Conservation (phyloP, 2,113 vertebrate species). For the Pristiophorus japonicus region DNA sequence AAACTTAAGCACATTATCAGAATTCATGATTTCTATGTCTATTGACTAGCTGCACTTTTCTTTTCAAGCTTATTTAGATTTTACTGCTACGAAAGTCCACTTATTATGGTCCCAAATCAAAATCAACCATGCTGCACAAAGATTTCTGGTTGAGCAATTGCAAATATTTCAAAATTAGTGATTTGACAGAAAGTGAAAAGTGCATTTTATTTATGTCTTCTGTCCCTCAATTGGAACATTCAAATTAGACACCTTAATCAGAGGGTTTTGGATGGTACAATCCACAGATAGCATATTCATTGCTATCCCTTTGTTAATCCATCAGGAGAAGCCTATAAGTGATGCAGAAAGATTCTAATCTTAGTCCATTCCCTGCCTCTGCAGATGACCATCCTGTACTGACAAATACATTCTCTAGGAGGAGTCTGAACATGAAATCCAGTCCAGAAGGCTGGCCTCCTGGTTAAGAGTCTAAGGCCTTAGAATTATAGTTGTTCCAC, state of each 20-base stretch:
- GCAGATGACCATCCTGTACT: neutral
- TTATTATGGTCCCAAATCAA: neutral
- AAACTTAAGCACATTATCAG: neutral
- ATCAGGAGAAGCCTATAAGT: neutral
- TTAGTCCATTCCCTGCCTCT: neutral
- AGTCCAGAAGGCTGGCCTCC: neutral
- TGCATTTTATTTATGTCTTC: neutral
- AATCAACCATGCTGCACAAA: neutral
- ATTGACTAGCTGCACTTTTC: neutral
- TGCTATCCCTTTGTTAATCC: neutral
- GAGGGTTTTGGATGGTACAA: neutral
- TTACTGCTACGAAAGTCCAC: neutral
- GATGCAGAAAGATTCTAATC: neutral
- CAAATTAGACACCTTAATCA: neutral
- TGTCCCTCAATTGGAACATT: neutral
- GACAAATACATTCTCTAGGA: neutral
- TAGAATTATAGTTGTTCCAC: neutral
- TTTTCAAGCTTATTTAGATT: neutral
- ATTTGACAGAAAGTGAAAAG: neutral
- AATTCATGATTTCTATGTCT: neutral
- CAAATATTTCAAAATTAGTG: too few species aligned
- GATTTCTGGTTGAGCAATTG: neutral
- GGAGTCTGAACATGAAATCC: neutral
- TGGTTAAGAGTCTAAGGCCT: neutral
- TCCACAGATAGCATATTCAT: neutral